Conservation (phyloP, 2,797 vertebrate species). For the Cuniculus paca region DNA sequence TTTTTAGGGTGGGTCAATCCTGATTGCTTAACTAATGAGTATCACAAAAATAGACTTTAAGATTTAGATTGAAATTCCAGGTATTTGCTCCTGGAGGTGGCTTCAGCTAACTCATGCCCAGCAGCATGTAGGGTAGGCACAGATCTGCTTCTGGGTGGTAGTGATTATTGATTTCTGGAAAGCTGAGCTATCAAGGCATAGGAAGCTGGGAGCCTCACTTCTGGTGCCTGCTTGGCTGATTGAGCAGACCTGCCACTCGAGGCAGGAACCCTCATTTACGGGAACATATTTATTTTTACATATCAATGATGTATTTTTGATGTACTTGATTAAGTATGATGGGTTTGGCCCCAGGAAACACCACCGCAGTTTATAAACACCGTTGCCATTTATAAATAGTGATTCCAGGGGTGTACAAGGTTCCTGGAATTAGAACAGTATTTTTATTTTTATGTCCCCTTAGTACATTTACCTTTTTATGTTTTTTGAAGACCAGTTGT, state of each 20-base stretch:
- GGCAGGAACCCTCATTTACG: slow-evolving; percentile 65
- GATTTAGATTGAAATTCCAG: slow-evolving; percentile 66
- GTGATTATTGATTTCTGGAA: slow-evolving; percentile 66
- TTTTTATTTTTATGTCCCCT: slow-evolving; percentile 44
- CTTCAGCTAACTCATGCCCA: not conserved
- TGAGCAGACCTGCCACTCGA: not conserved
- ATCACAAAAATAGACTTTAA: slow-evolving; percentile 64
- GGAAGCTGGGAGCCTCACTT: not conserved
- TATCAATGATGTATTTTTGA: slow-evolving; percentile 77
- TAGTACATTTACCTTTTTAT: not conserved
- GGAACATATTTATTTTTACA: slow-evolving; percentile 77
- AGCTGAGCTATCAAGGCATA: not conserved
- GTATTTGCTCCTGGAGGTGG: not conserved
- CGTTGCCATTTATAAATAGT: no score
- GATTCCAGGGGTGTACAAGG: slow-evolving; percentile 31
- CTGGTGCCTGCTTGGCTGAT: not conserved
- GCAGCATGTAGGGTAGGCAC: not conserved
- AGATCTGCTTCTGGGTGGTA: not conserved
- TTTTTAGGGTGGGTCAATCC: slow-evolving; percentile 18
- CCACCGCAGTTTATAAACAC: slow-evolving; percentile 59
- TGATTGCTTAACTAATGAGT: slow-evolving; percentile 29
- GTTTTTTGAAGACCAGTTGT: slow-evolving; percentile 3
- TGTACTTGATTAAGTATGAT: slow-evolving; percentile 70
- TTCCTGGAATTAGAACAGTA: slow-evolving; percentile 71
- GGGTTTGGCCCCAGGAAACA: slow-evolving; percentile 70